phyloP scores from a whole-genome alignment of 2,888 invertebrate genomes.

The Noctua janthina region DNA sequence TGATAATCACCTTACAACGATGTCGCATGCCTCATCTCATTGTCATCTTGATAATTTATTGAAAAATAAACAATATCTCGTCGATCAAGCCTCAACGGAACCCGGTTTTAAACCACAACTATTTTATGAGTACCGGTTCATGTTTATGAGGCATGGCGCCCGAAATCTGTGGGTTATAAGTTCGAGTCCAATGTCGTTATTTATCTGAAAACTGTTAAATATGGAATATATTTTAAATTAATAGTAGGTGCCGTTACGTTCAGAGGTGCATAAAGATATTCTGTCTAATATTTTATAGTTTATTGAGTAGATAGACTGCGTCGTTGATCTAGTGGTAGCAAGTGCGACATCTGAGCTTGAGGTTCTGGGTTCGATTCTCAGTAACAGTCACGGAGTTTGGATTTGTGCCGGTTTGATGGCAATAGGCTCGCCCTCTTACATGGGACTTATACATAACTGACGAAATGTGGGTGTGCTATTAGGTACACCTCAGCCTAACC shows the following conservation, averaged over 20 bases:
- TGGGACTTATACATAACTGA: not conserved
- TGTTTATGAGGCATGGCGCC: constrained; percentile 22
- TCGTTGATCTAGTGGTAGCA: no score
- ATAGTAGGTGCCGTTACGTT: constrained; percentile 7
- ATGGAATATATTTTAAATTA: constrained; percentile 8
- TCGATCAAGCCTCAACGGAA: constrained; percentile 1
- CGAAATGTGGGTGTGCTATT: no score
- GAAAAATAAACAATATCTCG: constrained; percentile 18
- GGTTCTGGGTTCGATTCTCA: no score
- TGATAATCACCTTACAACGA: not conserved
- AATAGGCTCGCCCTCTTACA: not conserved
- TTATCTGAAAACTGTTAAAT: constrained; percentile 21
- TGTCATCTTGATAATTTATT: constrained; percentile 1
- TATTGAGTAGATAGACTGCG: not conserved
- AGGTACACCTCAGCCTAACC: no score
- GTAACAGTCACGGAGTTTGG: not conserved
- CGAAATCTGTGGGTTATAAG: constrained; percentile 36
- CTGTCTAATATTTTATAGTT: not conserved
- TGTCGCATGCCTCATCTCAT: not conserved
- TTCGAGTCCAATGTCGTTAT: constrained; percentile 15
- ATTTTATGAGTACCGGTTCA: constrained; percentile 50
- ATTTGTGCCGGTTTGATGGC: not conserved
- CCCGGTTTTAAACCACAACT: constrained; percentile 21
- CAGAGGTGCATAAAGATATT: not conserved
- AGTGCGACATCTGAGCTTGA: no score